Evolutionary conservation across 53 echinoderm and acorn worm genomes (phyloP).

Genomic region (Holothuria scabra): DNA sequence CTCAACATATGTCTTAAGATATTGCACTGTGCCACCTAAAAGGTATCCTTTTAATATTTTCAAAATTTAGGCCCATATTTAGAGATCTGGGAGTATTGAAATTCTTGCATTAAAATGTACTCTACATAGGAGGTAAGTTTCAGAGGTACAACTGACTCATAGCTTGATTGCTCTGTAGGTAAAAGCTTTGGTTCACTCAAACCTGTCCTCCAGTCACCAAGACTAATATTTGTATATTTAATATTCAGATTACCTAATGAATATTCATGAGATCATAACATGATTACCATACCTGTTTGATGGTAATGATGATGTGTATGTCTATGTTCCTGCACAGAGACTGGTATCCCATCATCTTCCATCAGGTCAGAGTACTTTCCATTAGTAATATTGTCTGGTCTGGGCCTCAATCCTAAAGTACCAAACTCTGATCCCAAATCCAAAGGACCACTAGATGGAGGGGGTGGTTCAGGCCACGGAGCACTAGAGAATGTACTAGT

Average conservation of each 20-base stretch:
- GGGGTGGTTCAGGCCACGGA: constrained; percentile 73
- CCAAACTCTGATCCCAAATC: constrained; percentile 58
- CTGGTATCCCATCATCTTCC: neutral
- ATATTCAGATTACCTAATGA: neutral
- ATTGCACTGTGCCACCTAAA: too few species aligned
- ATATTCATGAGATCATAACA: neutral
- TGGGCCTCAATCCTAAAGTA: constrained; percentile 52
- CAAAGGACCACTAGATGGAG: constrained; percentile 22
- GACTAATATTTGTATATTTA: neutral
- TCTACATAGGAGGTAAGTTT: too few species aligned
- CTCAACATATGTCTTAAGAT: too few species aligned
- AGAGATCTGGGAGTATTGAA: too few species aligned
- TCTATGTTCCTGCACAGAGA: constrained; percentile 52
- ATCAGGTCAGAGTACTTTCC: neutral
- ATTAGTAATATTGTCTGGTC: neutral
- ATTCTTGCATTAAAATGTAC: too few species aligned
- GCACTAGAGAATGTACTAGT: constrained; percentile 75
- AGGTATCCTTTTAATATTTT: too few species aligned
- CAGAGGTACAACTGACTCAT: too few species aligned
- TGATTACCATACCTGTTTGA: constrained; percentile 50
- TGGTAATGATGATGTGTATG: constrained; percentile 87
- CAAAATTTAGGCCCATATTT: too few species aligned
- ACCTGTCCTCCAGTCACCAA: too few species aligned
- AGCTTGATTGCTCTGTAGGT: too few species aligned
- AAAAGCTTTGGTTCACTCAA: too few species aligned